Evolutionary conservation across 92 coral and sea anemone species (phyloP).

Genomic region (Porites divaricata): DNA sequence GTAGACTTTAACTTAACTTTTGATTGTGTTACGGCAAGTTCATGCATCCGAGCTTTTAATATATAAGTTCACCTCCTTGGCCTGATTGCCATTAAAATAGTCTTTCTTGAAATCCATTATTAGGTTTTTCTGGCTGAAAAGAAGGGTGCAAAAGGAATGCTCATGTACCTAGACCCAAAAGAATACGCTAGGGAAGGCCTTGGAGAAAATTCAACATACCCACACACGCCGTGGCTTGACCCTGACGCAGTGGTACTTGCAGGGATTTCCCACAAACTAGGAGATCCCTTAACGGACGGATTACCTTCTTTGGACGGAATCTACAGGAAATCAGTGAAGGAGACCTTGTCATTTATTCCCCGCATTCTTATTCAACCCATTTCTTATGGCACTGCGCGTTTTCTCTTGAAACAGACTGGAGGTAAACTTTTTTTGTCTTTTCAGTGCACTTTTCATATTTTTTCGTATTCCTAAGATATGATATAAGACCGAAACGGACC

Average conservation of each 20-base stretch:
- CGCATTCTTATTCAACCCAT: conserved; percentile 86
- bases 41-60: too few species aligned
- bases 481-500: too few species aligned
- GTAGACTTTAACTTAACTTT: too few species aligned
- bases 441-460: not conserved
- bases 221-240: conserved; percentile 70
- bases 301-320: conserved; percentile 80
- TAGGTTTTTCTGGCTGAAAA: conserved; percentile 42
- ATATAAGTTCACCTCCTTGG: too few species aligned
- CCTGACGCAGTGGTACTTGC: conserved; percentile 72
- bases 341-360: conserved; percentile 36
- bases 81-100: not conserved
- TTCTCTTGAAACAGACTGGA: conserved; percentile 64
- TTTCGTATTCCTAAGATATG: too few species aligned
- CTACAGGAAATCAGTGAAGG: conserved; percentile 51
- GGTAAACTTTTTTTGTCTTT: conserved; percentile 49
- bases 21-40: too few species aligned
- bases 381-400: conserved; percentile 78
- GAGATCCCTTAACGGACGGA: conserved; percentile 83
- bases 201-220: conserved; percentile 60
- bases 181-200: conserved; percentile 59
- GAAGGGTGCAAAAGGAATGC: conserved; percentile 71
- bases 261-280: conserved; percentile 45
- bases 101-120: not conserved
- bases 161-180: conserved; percentile 73